Evolutionary conservation across 2,797 vertebrate species (phyloP).

Genomic region (Arremon aurantiirostris): DNA sequence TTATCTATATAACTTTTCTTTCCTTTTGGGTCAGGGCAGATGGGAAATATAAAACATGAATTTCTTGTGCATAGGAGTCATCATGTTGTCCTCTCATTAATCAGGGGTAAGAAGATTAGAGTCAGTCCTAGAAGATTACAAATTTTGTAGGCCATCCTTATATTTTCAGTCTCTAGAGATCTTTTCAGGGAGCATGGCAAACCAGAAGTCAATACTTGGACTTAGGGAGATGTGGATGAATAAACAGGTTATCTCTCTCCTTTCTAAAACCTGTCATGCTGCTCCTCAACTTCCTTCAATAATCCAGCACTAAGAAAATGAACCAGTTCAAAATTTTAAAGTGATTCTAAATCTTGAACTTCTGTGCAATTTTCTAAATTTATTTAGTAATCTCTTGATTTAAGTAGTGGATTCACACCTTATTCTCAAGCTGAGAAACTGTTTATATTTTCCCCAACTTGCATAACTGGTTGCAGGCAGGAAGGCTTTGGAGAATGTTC

Average conservation of each 20-base stretch:
- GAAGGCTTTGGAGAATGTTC: not conserved
- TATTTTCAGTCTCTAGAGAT: conserved; percentile 23
- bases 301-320: not conserved
- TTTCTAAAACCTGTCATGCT: conserved; percentile 12
- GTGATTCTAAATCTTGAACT: conserved; percentile 4
- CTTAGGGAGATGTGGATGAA: conserved; percentile 54
- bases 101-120: not conserved
- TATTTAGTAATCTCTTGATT: conserved; percentile 14
- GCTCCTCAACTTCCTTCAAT: not conserved
- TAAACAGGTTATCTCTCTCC: not conserved
- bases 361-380: not conserved
- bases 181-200: conserved; percentile 7
- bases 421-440: conserved; percentile 36
- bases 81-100: not conserved
- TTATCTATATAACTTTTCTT: conserved; percentile 3
- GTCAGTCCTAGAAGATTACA: not conserved
- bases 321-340: conserved; percentile 24
- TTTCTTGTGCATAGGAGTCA: conserved; percentile 31
- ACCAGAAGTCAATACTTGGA: conserved; percentile 65
- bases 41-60: not conserved
- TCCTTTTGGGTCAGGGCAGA: not conserved
- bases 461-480: not conserved
- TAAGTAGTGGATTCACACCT: conserved; percentile 9
- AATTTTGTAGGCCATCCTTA: conserved; percentile 21
- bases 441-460: not conserved